A percentile compares a stretch with the other conserved stretches of the same genome.
These are phyloP conservation scores for Leucoraja erinaceus DNA, from an alignment of 2,113 vertebrate genomes.

Conservation along the genomic window DNA sequence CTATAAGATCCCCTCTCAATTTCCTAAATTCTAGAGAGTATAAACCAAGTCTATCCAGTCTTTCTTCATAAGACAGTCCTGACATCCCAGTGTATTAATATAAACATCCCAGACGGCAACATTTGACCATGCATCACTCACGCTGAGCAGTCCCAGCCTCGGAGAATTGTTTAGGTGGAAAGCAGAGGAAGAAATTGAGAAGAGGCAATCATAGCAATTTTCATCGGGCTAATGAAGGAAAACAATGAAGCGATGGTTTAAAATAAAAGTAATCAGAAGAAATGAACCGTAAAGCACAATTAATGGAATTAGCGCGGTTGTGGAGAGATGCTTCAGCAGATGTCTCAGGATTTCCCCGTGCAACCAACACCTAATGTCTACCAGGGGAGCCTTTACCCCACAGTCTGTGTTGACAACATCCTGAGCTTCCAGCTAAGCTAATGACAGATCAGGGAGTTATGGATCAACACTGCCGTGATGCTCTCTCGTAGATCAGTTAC, in stretches of 20 bases:
- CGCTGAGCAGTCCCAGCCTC: not conserved
- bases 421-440: slow-evolving; percentile 47
- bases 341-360: slow-evolving; percentile 47
- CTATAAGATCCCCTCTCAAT: too few species aligned
- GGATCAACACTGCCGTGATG: not conserved
- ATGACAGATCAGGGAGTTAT: slow-evolving; percentile 43
- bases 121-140: not conserved
- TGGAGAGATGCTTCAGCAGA: slow-evolving; percentile 50
- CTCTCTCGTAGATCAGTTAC: slow-evolving; percentile 38
- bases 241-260: slow-evolving; percentile 45
- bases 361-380: slow-evolving; percentile 46
- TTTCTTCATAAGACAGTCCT: too few species aligned
- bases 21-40: too few species aligned
- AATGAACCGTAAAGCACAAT: slow-evolving; percentile 58
- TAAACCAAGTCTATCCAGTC: too few species aligned
- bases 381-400: slow-evolving; percentile 50
- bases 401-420: slow-evolving; percentile 45
- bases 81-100: too few species aligned
- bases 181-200: not conserved
- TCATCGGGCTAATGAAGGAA: slow-evolving; percentile 40
- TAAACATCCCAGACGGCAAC: not conserved
- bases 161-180: not conserved
- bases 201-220: slow-evolving; percentile 42
- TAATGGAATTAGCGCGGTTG: slow-evolving; percentile 56
- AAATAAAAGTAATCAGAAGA: slow-evolving; percentile 49